Conservation (phyloP, 2,888 invertebrate species). For the Eupithecia abbreviata region DNA sequence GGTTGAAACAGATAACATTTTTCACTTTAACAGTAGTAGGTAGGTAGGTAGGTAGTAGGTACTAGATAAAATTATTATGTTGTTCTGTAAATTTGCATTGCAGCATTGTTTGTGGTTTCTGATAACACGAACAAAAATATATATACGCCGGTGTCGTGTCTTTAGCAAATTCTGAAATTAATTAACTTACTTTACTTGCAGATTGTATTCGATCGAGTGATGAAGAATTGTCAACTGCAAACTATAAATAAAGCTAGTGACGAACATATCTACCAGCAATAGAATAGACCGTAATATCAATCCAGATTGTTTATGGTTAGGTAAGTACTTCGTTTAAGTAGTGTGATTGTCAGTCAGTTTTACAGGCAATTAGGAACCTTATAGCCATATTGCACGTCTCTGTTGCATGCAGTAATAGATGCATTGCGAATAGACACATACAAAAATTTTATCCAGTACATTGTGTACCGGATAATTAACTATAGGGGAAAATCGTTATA, state of each 20-base stretch:
- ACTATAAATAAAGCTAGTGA: not conserved
- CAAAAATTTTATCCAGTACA: not conserved
- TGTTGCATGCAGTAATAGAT: constrained; percentile 17
- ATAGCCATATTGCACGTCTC: constrained; percentile 14
- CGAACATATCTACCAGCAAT: not conserved
- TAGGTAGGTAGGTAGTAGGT: not conserved
- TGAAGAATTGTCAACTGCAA: not conserved
- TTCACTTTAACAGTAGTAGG: constrained; percentile 11
- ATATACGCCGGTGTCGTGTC: not conserved
- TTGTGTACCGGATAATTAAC: too few relatives aligned
- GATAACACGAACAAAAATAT: constrained; percentile 30
- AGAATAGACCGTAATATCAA: not conserved
- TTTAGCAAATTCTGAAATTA: not conserved
- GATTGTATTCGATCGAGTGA: not conserved
- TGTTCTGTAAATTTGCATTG: constrained; percentile 26
- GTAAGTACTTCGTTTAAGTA: not conserved
- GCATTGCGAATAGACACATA: not conserved
- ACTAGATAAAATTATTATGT: constrained; percentile 23
- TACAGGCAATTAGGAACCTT: too few relatives aligned
- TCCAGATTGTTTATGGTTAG: not conserved
- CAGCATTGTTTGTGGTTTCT: constrained; percentile 35
- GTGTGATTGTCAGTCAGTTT: not conserved
- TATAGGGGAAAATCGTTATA: not conserved
- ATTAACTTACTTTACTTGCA: constrained; percentile 1
- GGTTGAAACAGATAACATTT: constrained; percentile 30